A percentile compares a stretch with the other conserved stretches of the same genome.
Evolutionary conservation across 2,113 vertebrate species (phyloP).

Genomic region (Rhodinocichla rosea): DNA sequence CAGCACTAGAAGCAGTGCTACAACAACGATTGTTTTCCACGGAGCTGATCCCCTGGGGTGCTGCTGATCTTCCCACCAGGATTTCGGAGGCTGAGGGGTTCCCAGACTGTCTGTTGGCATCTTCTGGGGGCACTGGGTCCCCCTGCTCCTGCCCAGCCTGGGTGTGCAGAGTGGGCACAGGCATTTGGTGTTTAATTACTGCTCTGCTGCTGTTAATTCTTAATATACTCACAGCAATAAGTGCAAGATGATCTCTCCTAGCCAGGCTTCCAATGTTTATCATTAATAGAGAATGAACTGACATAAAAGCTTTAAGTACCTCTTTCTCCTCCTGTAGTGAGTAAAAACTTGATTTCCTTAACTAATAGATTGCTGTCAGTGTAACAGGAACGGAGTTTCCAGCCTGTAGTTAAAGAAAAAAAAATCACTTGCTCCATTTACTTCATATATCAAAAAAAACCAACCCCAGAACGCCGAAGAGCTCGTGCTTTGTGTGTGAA

Average conservation of each 20-base stretch:
- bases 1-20: not conserved
- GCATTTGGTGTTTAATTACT: not conserved
- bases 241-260: not conserved
- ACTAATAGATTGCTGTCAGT: not conserved
- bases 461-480: not conserved
- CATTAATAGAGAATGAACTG: not conserved
- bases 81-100: not conserved
- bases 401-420: not conserved
- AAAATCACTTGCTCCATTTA: not conserved
- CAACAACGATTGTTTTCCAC: fast-evolving
- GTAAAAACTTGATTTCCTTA: constrained; percentile 34
- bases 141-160: not conserved
- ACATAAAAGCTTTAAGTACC: constrained; percentile 2
- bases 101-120: fast-evolving
- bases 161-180: not conserved
- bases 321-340: not conserved
- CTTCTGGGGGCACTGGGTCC: not conserved
- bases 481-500: not conserved
- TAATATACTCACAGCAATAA: not conserved
- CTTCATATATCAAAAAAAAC: not conserved
- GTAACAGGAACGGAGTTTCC: not conserved
- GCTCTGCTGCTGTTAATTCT: not conserved
- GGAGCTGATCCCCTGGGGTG: not conserved
- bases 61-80: not conserved
- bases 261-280: not conserved